These are phyloP conservation scores for Eleutherodactylus coqui DNA, from an alignment of 2,797 vertebrate genomes.

Conservation along the genomic window DNA sequence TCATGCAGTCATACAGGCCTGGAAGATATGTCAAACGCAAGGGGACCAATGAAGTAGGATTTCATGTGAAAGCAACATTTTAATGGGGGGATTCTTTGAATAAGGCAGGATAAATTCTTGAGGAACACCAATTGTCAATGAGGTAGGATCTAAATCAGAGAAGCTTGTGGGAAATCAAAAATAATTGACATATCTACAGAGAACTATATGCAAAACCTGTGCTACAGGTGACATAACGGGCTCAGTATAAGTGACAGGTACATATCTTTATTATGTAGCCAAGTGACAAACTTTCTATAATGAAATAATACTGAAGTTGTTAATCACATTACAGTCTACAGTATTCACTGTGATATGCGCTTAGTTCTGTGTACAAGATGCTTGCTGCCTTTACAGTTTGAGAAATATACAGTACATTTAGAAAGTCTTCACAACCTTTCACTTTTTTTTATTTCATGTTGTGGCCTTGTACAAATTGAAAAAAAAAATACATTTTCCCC, in stretches of 20 bases:
- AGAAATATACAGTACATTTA: too few relatives aligned
- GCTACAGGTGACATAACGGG: background rate
- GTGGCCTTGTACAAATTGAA: too few relatives aligned
- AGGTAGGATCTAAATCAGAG: slow-evolving; percentile 32
- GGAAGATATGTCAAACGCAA: slow-evolving; percentile 16
- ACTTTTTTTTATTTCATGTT: too few relatives aligned
- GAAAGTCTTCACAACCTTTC: too few relatives aligned
- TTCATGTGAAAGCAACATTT: slow-evolving; percentile 22
- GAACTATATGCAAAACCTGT: slow-evolving; percentile 5
- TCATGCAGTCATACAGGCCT: slow-evolving; percentile 3
- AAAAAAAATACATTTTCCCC: too few relatives aligned
- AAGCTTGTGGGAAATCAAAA: slow-evolving; percentile 38
- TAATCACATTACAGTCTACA: slow-evolving; percentile 21
- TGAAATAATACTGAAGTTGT: slow-evolving; percentile 27
- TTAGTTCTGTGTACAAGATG: slow-evolving; percentile 2
- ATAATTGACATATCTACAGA: slow-evolving; percentile 40
- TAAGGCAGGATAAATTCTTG: background rate
- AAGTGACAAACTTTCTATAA: slow-evolving; percentile 9
- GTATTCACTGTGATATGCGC: slow-evolving; percentile 20
- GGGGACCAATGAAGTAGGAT: slow-evolving; percentile 10
- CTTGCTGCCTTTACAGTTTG: slow-evolving; percentile 20
- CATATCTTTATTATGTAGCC: slow-evolving; percentile 30
- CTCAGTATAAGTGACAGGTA: background rate
- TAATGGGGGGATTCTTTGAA: slow-evolving; percentile 4
- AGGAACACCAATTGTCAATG: slow-evolving; percentile 44